A percentile compares a stretch with the other conserved stretches of the same genome.
Evolutionary conservation across 1,140 invertebrate species (phyloP).

Genomic region (Halyomorpha halys): DNA sequence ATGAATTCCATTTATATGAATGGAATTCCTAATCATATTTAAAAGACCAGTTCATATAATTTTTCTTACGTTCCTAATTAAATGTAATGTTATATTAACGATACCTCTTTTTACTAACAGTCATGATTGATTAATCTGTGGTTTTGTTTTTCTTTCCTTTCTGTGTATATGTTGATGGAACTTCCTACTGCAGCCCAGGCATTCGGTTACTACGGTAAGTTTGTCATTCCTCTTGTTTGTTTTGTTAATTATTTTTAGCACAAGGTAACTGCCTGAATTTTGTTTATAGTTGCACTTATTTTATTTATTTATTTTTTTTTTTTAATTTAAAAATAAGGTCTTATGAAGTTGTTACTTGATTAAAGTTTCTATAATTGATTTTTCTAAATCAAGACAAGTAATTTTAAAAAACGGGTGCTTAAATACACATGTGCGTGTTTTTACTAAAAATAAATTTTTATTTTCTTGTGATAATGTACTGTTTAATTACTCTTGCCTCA

Average conservation of each 20-base stretch:
- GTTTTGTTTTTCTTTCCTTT: conserved; percentile 13
- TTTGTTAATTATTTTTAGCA: conserved; percentile 5
- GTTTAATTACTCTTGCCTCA: no score
- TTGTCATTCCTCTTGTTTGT: conserved; percentile 47
- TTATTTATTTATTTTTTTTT: not conserved
- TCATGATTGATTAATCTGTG: not conserved
- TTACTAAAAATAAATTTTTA: no score
- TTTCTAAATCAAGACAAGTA: no score
- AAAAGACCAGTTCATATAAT: no score
- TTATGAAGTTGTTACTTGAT: not conserved
- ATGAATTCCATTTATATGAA: no score
- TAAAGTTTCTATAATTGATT: no score
- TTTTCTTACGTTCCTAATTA: no score
- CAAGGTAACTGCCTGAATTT: conserved; percentile 5
- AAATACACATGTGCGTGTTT: no score
- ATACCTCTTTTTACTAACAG: conserved; percentile 1
- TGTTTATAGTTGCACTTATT: not conserved
- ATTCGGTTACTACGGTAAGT: conserved; percentile 99
- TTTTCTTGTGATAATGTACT: no score
- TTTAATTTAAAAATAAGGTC: not conserved
- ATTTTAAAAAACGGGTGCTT: no score
- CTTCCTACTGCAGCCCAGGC: conserved; percentile 66
- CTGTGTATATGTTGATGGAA: conserved; percentile 13
- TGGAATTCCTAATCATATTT: no score
- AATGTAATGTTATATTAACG: no score